Percentiles rank a stretch among this genome's conserved stretches.
Conservation (phyloP, 2,113 vertebrate species). For the Anthoscopus minutus region DNA sequence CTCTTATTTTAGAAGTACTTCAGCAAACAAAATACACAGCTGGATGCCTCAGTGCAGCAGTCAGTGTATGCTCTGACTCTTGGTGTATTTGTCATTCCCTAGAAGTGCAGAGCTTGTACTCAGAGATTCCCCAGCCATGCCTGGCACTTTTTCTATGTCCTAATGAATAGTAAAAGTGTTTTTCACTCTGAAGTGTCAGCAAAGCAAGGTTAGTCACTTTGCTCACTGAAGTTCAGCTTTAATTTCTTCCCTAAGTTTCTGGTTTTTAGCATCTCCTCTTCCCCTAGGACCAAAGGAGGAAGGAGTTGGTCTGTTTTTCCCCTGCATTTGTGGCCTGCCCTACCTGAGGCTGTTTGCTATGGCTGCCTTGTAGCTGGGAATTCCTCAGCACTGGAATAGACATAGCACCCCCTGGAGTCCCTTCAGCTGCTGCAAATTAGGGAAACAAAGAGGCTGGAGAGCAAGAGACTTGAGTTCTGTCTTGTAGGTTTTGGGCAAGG, state of each 20-base stretch:
- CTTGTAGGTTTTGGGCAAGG: background rate
- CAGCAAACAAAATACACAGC: background rate
- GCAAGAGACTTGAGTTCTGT: background rate
- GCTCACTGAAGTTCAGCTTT: background rate
- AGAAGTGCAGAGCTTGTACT: background rate
- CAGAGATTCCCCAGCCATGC: background rate
- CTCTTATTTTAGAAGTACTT: background rate
- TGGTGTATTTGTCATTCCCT: background rate
- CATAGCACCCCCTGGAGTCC: background rate
- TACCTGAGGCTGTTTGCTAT: background rate
- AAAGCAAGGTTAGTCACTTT: background rate
- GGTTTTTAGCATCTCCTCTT: background rate
- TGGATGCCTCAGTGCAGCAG: background rate
- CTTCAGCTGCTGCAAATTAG: background rate
- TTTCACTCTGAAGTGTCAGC: background rate
- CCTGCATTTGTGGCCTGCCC: background rate
- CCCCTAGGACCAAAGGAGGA: background rate
- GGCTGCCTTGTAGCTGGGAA: background rate
- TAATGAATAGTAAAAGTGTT: background rate
- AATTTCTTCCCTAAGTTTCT: background rate
- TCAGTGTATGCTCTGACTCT: background rate
- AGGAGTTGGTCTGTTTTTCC: background rate
- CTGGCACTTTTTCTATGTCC: background rate
- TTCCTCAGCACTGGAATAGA: background rate
- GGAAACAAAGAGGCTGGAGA: background rate